phyloP scores from a whole-genome alignment of 2,797 vertebrate genomes.

The Bradypodion ventrale region DNA sequence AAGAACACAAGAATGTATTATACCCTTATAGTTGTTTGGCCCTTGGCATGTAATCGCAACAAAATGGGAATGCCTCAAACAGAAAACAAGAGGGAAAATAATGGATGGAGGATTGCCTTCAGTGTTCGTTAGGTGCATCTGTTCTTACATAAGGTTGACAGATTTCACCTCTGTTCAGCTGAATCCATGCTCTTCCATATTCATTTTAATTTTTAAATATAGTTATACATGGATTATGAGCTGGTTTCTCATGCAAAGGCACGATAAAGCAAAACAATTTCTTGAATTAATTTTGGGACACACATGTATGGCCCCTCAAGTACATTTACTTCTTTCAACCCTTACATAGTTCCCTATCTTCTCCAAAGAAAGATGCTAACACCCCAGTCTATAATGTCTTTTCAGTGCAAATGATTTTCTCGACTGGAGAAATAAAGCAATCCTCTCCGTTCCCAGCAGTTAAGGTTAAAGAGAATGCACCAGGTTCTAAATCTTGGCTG shows the following conservation, averaged over 20 bases:
- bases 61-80: background rate
- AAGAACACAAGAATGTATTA: background rate
- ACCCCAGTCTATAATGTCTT: conserved; percentile 34
- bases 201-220: background rate
- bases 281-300: conserved; percentile 39
- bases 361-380: conserved; percentile 24
- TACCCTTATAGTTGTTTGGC: background rate
- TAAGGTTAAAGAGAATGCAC: conserved; percentile 66
- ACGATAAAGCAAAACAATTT: conserved; percentile 24
- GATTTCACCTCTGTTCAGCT: too few species aligned
- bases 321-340: conserved; percentile 34
- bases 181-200: background rate
- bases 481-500: conserved; percentile 59
- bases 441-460: conserved; percentile 64
- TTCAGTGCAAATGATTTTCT: conserved; percentile 52
- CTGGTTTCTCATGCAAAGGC: conserved; percentile 15
- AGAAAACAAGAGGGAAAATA: background rate
- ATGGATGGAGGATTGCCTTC: background rate
- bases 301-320: conserved; percentile 7
- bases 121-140: background rate
- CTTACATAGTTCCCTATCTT: conserved; percentile 16
- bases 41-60: background rate
- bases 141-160: background rate
- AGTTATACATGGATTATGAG: background rate
- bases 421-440: conserved; percentile 57